phyloP scores from a whole-genome alignment of 2,797 vertebrate genomes.

The Halcyon badia region DNA sequence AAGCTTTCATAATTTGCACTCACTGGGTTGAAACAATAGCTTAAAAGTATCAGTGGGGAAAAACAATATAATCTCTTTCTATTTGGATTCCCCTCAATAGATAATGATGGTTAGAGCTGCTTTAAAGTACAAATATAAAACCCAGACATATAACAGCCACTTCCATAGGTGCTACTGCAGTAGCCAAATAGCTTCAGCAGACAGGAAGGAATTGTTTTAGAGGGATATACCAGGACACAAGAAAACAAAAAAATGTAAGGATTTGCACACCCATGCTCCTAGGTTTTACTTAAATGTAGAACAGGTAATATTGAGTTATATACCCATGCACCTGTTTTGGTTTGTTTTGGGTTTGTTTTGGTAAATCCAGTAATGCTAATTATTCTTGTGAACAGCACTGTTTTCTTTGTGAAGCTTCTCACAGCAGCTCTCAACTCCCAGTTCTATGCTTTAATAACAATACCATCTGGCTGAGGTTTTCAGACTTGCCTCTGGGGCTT shows the following conservation, averaged over 20 bases:
- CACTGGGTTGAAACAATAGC: background rate
- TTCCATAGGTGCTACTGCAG: background rate
- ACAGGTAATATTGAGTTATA: background rate
- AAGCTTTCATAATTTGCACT: background rate
- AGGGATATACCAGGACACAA: background rate
- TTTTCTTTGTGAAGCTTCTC: constrained; percentile 27
- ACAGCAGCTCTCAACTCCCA: constrained; percentile 38
- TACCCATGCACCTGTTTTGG: background rate
- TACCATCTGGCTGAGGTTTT: constrained; percentile 62
- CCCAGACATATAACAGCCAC: background rate
- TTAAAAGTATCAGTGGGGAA: background rate
- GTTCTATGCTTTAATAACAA: constrained; percentile 51
- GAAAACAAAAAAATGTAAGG: background rate
- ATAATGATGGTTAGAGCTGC: background rate
- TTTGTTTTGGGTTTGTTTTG: background rate
- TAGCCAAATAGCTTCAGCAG: background rate
- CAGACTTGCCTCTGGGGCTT: constrained; percentile 12
- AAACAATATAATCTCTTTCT: background rate
- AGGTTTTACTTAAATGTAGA: background rate
- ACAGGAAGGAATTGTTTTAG: background rate
- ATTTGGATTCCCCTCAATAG: background rate
- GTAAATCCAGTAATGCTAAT: background rate
- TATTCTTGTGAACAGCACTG: background rate
- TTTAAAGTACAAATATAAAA: background rate
- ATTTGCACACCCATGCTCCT: background rate